These are phyloP conservation scores for Acrocyrtus sp. DNA, from an alignment of 2,888 invertebrate species.

Conservation along the genomic window DNA sequence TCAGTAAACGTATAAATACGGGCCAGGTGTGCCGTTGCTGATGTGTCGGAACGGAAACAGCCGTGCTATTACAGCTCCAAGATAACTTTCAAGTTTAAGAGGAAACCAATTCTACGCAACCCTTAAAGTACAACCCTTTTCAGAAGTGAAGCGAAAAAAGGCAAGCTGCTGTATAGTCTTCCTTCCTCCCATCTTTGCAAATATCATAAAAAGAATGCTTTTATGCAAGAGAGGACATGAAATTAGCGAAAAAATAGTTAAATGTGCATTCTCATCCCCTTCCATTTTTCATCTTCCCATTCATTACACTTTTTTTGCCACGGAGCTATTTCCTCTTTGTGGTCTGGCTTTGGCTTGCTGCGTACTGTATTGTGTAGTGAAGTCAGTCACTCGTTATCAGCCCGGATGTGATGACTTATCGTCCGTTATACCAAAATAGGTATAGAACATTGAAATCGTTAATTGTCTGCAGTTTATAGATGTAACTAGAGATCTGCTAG, in stretches of 20 bases:
- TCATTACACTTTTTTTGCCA: constrained; percentile 1
- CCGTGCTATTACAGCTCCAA: background rate
- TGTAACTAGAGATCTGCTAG: background rate
- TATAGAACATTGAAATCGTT: background rate
- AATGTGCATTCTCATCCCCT: constrained; percentile 4
- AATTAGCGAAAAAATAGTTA: constrained; percentile 8
- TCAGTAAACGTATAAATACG: too few species aligned
- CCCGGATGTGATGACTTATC: constrained; percentile 34
- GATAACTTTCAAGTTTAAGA: background rate
- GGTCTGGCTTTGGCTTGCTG: background rate
- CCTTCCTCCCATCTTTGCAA: background rate
- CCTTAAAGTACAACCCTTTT: too few species aligned
- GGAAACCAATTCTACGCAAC: background rate
- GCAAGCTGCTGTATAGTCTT: background rate
- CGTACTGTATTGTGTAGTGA: background rate
- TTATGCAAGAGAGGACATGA: constrained; percentile 12
- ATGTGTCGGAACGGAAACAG: background rate
- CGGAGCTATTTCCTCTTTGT: background rate
- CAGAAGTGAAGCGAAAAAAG: background rate
- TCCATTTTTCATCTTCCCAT: constrained; percentile 1
- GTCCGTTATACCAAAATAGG: constrained; percentile 30
- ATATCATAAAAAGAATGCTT: background rate
- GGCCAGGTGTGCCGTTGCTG: background rate
- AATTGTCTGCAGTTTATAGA: background rate
- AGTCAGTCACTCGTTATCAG: background rate